Percentiles rank a stretch among this genome's conserved stretches.
These are phyloP conservation scores for Eurosta solidaginis DNA, from an alignment of 1,140 invertebrate species.

Conservation along the genomic window DNA sequence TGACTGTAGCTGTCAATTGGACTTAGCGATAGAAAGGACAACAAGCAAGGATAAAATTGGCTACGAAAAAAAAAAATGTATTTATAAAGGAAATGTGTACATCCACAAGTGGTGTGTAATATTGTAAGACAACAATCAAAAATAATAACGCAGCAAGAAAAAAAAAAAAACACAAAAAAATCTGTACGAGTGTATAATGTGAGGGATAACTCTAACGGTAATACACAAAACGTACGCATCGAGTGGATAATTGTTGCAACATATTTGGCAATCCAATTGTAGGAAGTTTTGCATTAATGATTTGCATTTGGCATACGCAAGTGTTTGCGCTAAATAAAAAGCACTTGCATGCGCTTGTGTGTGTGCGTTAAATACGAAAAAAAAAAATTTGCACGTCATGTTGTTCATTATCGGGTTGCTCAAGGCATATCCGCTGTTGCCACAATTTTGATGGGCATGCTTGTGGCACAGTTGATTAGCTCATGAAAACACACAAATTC, in stretches of 20 bases:
- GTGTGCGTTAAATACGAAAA: too few species aligned
- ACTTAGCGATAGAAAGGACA: neutral
- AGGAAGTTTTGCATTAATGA: neutral
- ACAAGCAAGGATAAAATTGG: neutral
- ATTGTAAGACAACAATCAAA: conserved; percentile 19
- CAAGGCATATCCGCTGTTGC: neutral
- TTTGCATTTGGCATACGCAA: neutral
- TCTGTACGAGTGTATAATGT: neutral
- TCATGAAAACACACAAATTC: neutral
- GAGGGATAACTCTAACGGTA: neutral
- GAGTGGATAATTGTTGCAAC: neutral
- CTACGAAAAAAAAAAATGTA: neutral
- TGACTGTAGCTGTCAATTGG: neutral
- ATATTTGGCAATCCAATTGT: neutral
- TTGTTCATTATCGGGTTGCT: conserved; percentile 4
- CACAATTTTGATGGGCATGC: conserved; percentile 21
- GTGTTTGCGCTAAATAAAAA: neutral
- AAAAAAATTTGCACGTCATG: too few species aligned
- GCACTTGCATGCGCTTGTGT: neutral
- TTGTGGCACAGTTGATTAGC: neutral
- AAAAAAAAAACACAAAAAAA: neutral
- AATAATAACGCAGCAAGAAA: too few species aligned
- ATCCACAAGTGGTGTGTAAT: neutral
- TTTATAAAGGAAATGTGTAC: neutral
- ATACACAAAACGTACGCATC: neutral